Percentiles rank a stretch among this genome's conserved stretches.
These are phyloP conservation scores for Argyrosomus regius DNA, from an alignment of 2,797 vertebrate species.

Conservation along the genomic window DNA sequence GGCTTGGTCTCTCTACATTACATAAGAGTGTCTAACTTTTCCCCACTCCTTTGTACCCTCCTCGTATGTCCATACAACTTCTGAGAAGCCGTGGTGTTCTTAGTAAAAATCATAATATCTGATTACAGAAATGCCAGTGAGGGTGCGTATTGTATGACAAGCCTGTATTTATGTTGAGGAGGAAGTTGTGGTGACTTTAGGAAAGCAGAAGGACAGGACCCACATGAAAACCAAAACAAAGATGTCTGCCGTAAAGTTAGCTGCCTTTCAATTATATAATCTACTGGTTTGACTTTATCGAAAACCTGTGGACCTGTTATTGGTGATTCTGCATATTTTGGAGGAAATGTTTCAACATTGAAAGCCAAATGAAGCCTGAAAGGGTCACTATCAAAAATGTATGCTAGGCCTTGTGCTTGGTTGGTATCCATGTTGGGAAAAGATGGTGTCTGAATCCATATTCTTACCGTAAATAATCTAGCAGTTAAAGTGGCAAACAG, in stretches of 20 bases:
- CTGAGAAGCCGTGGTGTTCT: slow-evolving; percentile 43
- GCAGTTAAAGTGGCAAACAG: not conserved
- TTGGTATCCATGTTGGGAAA: slow-evolving; percentile 7
- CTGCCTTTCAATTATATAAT: slow-evolving; percentile 47
- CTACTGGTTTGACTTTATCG: slow-evolving; percentile 8
- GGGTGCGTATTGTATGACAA: slow-evolving; percentile 36
- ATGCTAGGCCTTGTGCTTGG: not conserved
- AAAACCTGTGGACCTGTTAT: not conserved
- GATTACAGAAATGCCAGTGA: slow-evolving; percentile 42
- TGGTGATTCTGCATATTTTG: slow-evolving; percentile 12
- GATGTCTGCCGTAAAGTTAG: slow-evolving; percentile 48
- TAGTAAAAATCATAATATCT: slow-evolving; percentile 49
- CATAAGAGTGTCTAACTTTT: slow-evolving; percentile 64
- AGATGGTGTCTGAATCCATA: not conserved
- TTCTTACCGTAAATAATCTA: not conserved
- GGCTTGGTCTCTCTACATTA: slow-evolving; percentile 66
- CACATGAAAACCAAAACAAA: slow-evolving; percentile 67
- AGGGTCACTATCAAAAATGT: not conserved
- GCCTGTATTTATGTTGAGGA: slow-evolving; percentile 60
- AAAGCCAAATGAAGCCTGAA: slow-evolving; percentile 17
- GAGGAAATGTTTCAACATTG: slow-evolving; percentile 8
- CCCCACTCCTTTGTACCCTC: slow-evolving; percentile 44
- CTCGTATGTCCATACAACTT: slow-evolving; percentile 45
- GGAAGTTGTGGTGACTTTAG: slow-evolving; percentile 76
- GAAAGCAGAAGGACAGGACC: slow-evolving; percentile 72